phyloP scores from a whole-genome alignment of 2,888 invertebrate species.

The Mycalesis mineus region DNA sequence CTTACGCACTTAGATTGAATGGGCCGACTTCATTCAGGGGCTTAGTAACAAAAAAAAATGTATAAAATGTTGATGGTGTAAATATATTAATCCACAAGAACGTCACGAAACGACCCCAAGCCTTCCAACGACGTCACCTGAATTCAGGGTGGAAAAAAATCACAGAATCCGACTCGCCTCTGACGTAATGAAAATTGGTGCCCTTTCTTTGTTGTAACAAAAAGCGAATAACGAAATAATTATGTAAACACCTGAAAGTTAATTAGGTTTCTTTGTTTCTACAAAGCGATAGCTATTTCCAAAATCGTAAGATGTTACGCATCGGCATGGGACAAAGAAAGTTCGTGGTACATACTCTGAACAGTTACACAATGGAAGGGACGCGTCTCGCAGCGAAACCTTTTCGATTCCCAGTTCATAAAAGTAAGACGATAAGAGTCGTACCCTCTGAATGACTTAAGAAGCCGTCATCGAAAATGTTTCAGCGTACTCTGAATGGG shows the following conservation, averaged over 20 bases:
- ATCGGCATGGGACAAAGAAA: constrained; percentile 39
- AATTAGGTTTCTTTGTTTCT: constrained; percentile 4
- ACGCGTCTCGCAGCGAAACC: constrained; percentile 66
- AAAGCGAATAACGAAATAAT: background rate
- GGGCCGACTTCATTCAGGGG: background rate
- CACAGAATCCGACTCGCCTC: too few relatives aligned
- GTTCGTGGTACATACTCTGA: constrained; percentile 59
- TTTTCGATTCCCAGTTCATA: constrained; percentile 70
- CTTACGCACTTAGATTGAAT: background rate
- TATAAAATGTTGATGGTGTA: background rate
- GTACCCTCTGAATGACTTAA: constrained; percentile 66
- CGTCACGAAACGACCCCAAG: background rate
- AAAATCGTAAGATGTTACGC: constrained; percentile 1
- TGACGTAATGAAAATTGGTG: too few relatives aligned
- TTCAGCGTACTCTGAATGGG: constrained; percentile 33
- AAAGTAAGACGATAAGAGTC: constrained; percentile 72
- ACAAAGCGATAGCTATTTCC: background rate
- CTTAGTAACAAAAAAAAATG: background rate
- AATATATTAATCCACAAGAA: too few relatives aligned
- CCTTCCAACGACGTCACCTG: background rate
- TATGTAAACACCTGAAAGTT: background rate
- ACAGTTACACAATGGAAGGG: constrained; percentile 67
- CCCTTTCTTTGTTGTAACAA: background rate
- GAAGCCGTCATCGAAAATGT: constrained; percentile 52
- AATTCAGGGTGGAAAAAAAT: too few relatives aligned